A percentile compares a stretch with the other conserved stretches of the same genome.
These are phyloP conservation scores for Misgurnus mizolepis DNA, from an alignment of 2,113 vertebrate species.

Conservation along the genomic window DNA sequence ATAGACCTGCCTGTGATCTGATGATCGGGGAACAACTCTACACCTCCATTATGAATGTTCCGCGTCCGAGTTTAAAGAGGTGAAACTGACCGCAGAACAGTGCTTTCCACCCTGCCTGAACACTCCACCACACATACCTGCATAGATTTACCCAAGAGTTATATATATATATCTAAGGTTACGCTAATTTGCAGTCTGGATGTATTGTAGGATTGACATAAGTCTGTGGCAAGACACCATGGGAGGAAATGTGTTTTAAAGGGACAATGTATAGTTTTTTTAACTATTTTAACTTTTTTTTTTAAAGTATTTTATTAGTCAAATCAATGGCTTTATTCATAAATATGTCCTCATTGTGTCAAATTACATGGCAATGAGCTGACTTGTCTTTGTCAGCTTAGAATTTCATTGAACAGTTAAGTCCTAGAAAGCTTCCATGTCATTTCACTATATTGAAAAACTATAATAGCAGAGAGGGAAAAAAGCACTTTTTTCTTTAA, in stretches of 20 bases:
- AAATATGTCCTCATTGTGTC: no score
- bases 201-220: constrained; percentile 18
- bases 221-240: constrained; percentile 20
- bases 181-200: constrained; percentile 35
- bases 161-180: constrained; percentile 28
- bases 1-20: constrained; percentile 1
- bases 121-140: constrained; percentile 21
- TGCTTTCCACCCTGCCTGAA: background rate
- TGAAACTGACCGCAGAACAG: constrained; percentile 22
- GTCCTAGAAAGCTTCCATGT: no score
- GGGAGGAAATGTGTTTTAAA: constrained; percentile 11
- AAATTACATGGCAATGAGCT: no score
- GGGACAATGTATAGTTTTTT: no score
- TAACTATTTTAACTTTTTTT: no score
- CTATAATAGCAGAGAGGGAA: no score
- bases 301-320: no score
- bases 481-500: no score
- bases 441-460: no score
- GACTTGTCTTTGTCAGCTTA: no score
- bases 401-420: no score
- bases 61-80: background rate
- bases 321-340: no score
- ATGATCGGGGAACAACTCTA: constrained; percentile 13
- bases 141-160: background rate
- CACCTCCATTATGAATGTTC: background rate